Base-by-base conservation (phyloP, 2,888 invertebrate species). In the Hypercompe scribonia region DNA sequence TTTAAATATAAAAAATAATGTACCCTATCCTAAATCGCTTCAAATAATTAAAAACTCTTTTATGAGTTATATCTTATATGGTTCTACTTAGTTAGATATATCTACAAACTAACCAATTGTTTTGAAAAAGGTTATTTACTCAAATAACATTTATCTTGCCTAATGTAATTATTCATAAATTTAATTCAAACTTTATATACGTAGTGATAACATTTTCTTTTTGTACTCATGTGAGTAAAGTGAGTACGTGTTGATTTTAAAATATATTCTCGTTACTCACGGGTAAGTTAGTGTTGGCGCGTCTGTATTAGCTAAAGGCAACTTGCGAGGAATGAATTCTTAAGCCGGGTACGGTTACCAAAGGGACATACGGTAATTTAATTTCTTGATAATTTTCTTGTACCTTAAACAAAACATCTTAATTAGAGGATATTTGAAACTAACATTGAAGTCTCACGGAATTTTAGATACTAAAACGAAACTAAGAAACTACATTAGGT, bases 261-360 rank as follows among this genome's bases (percentile, higher is more conserved):
- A 85, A 81, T 79, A 80, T 75, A 80, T 78, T 81, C 83, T 84
- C 83, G 79, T 84, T 83, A 84, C 78, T 77, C 65, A 72, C 54
- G 75, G 75, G 78, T 83, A 81, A 81, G 79, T 81, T 84, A 81
- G 80, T 81, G 82, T 82, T 84, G 77, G 81, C 71, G 74, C 70
- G 77, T 77, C 81, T 79, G 76, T 80, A 79, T 81, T 83, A 80
- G 81, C 82, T 78, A 21, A 72, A 75, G 79, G 81, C 77, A 80
- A 83, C 78, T 83, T 79, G 79, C 78, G 77, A 82, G 83, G 81
- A 85, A 83, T 83, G 80, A 82, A 84, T 85, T 86, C 83, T 86
- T 83, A 81, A 81, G 72, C 77, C 73, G 63, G 76, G 75, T 75
- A 75, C 70, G 70, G 79, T 74, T 65, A 72, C 73, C 63, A 46